These are phyloP conservation scores for Gryllus longicercus DNA, from an alignment of 2,888 invertebrate genomes.

Conservation along the genomic window DNA sequence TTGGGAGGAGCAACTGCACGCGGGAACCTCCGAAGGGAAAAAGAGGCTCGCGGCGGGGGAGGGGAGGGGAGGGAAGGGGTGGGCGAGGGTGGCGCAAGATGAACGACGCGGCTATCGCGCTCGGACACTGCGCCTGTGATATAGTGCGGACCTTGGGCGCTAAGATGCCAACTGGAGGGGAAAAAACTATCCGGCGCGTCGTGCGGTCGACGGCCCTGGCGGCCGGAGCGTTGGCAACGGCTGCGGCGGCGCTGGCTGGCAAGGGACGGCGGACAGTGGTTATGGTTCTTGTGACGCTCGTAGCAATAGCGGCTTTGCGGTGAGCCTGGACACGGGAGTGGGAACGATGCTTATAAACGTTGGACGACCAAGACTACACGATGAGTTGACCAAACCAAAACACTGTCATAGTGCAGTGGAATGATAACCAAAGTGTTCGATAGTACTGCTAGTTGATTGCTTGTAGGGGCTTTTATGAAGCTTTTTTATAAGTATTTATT, in stretches of 20 bases:
- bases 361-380: too few species aligned
- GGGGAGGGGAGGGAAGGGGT: neutral
- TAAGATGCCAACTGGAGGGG: neutral
- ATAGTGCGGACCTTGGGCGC: conserved; percentile 11
- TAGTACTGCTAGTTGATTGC: too few species aligned
- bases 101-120: conserved; percentile 32
- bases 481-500: too few species aligned
- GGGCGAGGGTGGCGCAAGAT: conserved; percentile 29
- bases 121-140: conserved; percentile 28
- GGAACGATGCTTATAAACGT: too few species aligned
- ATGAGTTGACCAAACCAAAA: too few species aligned
- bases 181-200: neutral
- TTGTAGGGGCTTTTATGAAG: too few species aligned
- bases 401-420: too few species aligned
- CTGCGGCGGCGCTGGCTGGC: neutral
- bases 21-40: neutral
- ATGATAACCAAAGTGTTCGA: too few species aligned
- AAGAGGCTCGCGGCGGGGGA: neutral
- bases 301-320: too few species aligned
- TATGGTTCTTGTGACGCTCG: too few species aligned
- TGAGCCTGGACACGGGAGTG: too few species aligned
- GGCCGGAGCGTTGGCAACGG: neutral
- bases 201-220: neutral
- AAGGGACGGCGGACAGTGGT: too few species aligned
- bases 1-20: neutral